phyloP scores from a whole-genome alignment of 2,797 vertebrate species.

The Hyperoplus immaculatus region DNA sequence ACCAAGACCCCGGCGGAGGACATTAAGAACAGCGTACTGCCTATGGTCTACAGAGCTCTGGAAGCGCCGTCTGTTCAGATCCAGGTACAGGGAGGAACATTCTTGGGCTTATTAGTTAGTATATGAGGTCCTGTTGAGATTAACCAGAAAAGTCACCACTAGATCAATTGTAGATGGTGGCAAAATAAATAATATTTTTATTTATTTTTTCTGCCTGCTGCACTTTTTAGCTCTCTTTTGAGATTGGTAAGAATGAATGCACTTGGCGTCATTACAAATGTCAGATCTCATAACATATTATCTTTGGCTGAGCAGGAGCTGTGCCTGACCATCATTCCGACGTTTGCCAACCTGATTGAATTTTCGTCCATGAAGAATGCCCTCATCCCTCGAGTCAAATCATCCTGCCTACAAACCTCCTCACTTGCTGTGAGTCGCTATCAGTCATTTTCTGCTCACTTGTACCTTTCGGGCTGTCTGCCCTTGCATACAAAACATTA shows the following conservation, averaged over 20 bases:
- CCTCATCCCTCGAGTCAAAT: conserved; percentile 97
- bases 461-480: neutral
- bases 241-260: conserved; percentile 4
- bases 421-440: conserved; percentile 94
- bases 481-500: neutral
- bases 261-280: conserved; percentile 21
- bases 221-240: neutral
- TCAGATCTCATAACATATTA: conserved; percentile 26
- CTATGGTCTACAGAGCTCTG: conserved; percentile 97
- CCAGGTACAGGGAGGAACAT: conserved; percentile 86
- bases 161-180: neutral
- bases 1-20: conserved; percentile 98
- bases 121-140: neutral
- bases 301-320: conserved; percentile 88
- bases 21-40: conserved; percentile 96
- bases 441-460: neutral
- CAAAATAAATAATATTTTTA: too few species aligned
- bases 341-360: conserved; percentile 98
- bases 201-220: neutral
- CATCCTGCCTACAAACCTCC: conserved; percentile 96
- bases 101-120: neutral
- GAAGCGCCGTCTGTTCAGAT: conserved; percentile 99
- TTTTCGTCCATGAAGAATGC: conserved; percentile 99
- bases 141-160: neutral
- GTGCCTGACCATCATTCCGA: conserved; percentile 98